Evolutionary conservation across 2,797 vertebrate species (phyloP).

Genomic region (Pterois miles): DNA sequence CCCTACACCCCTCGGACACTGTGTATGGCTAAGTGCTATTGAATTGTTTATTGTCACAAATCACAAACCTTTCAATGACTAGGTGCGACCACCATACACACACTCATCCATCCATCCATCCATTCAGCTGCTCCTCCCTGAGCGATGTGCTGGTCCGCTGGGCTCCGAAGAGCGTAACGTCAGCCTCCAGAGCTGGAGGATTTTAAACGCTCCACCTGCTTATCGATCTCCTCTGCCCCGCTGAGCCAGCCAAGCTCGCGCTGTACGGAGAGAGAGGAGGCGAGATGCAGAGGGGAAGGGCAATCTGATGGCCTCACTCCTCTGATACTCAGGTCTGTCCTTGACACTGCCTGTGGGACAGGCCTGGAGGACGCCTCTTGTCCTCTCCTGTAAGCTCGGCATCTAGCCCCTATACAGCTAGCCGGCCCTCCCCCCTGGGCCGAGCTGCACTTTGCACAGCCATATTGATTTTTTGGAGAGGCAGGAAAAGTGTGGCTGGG

Average conservation of each 20-base stretch:
- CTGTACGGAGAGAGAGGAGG: slow-evolving; percentile 50
- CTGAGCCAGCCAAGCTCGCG: slow-evolving; percentile 57
- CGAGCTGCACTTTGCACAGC: slow-evolving; percentile 83
- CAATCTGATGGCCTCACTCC: slow-evolving; percentile 61
- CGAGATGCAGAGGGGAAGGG: slow-evolving; percentile 51
- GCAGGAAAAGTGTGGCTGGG: slow-evolving; percentile 72
- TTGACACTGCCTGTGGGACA: slow-evolving; percentile 82
- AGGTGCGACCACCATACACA: slow-evolving; percentile 47
- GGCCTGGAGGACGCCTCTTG: slow-evolving; percentile 73
- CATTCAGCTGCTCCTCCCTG: slow-evolving; percentile 55
- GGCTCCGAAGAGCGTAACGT: slow-evolving; percentile 76
- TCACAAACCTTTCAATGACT: slow-evolving; percentile 74
- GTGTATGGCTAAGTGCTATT: slow-evolving; percentile 76
- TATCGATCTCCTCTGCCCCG: slow-evolving; percentile 82
- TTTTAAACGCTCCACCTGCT: slow-evolving; percentile 87
- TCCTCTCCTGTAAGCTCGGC: slow-evolving; percentile 57
- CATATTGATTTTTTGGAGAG: slow-evolving; percentile 85
- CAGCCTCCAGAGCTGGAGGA: slow-evolving; percentile 76
- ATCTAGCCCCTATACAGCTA: slow-evolving; percentile 60
- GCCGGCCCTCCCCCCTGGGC: slow-evolving; percentile 71
- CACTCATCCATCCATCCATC: slow-evolving; percentile 37
- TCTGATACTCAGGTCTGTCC: slow-evolving; percentile 81
- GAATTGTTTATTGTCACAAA: slow-evolving; percentile 80
- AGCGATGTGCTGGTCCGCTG: slow-evolving; percentile 59
- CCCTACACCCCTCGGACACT: slow-evolving; percentile 51